Percentiles rank a stretch among this genome's conserved stretches.
These are phyloP conservation scores for Meiosimyza decipiens DNA, from an alignment of 2,888 invertebrate genomes.

Conservation along the genomic window DNA sequence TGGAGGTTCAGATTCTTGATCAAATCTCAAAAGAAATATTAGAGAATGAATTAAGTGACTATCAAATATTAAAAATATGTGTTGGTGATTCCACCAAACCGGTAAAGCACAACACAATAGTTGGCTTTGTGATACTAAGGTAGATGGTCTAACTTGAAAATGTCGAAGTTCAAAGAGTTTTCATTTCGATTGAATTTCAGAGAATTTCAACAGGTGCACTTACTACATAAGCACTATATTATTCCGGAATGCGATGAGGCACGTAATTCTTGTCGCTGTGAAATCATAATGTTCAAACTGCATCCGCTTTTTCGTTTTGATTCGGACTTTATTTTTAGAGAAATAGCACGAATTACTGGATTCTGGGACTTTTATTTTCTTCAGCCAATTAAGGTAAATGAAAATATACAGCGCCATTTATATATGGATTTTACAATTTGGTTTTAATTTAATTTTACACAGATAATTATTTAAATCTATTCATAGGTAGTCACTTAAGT, in stretches of 20 bases:
- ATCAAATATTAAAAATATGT: constrained; percentile 50
- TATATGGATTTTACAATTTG: too few species aligned
- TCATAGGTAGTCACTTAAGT: too few species aligned
- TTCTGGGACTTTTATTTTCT: constrained; percentile 53
- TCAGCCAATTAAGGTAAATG: constrained; percentile 41
- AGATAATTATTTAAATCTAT: too few species aligned
- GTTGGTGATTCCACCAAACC: constrained; percentile 51
- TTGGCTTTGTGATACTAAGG: constrained; percentile 57
- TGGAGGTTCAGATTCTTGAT: constrained; percentile 42
- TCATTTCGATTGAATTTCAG: constrained; percentile 22
- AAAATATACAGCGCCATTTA: too few species aligned
- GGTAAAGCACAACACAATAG: constrained; percentile 44
- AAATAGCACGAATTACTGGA: constrained; percentile 49
- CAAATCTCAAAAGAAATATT: constrained; percentile 46
- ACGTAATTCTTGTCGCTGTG: constrained; percentile 47
- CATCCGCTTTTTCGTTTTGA: constrained; percentile 58
- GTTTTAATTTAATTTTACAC: too few species aligned
- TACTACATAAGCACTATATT: constrained; percentile 47
- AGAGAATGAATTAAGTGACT: constrained; percentile 44
- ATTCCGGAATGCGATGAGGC: constrained; percentile 39
- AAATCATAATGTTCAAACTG: constrained; percentile 52
- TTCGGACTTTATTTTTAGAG: constrained; percentile 52
- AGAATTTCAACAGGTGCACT: constrained; percentile 41
- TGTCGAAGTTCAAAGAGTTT: too few species aligned
- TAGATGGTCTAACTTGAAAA: constrained; percentile 22